These are phyloP conservation scores for Semaprochilodus insignis DNA, from an alignment of 2,797 vertebrate genomes.

Conservation along the genomic window DNA sequence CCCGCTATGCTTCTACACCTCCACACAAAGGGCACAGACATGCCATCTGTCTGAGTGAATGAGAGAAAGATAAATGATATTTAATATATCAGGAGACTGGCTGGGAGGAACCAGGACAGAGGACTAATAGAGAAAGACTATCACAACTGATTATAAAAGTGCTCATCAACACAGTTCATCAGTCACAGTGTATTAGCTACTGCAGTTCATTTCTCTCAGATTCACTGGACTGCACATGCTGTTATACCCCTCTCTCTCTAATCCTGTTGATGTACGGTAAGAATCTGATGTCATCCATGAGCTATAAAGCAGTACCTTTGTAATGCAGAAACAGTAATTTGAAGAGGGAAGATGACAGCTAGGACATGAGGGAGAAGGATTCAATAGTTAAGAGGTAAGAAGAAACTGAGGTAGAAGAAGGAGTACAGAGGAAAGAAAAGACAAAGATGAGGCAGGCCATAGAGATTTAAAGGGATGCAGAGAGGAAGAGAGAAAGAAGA, in stretches of 20 bases:
- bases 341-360: not conserved
- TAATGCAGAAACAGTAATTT: not conserved
- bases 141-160: not conserved
- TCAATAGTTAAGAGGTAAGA: slow-evolving; percentile 6
- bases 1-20: slow-evolving; percentile 7
- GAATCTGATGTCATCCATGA: slow-evolving; percentile 74
- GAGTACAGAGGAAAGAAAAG: not conserved
- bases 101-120: not conserved
- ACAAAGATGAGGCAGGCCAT: not conserved
- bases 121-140: slow-evolving; percentile 21
- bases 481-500: slow-evolving; percentile 40
- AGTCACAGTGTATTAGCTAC: not conserved
- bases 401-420: too few species aligned
- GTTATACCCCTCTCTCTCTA: slow-evolving; percentile 22
- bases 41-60: slow-evolving; percentile 27
- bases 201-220: slow-evolving; percentile 1
- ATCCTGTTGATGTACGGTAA: slow-evolving; percentile 59
- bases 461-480: not conserved
- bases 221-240: slow-evolving; percentile 63
- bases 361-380: slow-evolving; percentile 3
- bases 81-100: slow-evolving; percentile 3
- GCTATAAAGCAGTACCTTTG: slow-evolving; percentile 47
- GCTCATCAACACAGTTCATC: not conserved
- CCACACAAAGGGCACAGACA: slow-evolving; percentile 23
- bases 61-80: not conserved